These are phyloP conservation scores for Calameuta pallipes DNA, from an alignment of 2,888 invertebrate genomes.

Conservation along the genomic window DNA sequence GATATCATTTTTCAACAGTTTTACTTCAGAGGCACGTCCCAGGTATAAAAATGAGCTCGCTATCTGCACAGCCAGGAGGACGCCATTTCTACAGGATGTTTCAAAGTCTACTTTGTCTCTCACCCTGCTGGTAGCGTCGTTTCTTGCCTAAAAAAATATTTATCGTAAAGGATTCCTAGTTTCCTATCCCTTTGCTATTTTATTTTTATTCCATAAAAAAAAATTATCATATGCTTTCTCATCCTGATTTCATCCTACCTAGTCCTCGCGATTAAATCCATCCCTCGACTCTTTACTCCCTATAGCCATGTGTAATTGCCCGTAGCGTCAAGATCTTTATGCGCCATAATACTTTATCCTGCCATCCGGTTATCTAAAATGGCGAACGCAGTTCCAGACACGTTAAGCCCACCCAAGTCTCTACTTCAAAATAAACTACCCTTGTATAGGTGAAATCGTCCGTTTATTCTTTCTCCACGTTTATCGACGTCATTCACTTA, in stretches of 20 bases:
- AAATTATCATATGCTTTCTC: neutral
- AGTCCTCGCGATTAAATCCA: neutral
- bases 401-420: constrained; percentile 23
- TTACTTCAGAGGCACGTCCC: constrained; percentile 47
- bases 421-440: constrained; percentile 6
- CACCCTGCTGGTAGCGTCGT: neutral
- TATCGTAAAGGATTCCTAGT: neutral
- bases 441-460: constrained; percentile 17
- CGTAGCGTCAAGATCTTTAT: constrained; percentile 34
- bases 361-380: constrained; percentile 10
- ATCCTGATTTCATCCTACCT: neutral
- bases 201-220: neutral
- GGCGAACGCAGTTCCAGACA: constrained; percentile 16
- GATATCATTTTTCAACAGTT: constrained; percentile 58
- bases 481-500: constrained; percentile 33
- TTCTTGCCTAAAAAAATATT: neutral
- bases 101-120: neutral
- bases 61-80: constrained; percentile 34
- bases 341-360: constrained; percentile 40
- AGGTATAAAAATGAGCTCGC: constrained; percentile 50
- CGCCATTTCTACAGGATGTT: neutral
- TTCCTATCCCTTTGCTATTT: neutral
- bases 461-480: constrained; percentile 14
- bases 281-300: neutral
- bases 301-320: constrained; percentile 32